A percentile compares a stretch with the other conserved stretches of the same genome.
These are phyloP conservation scores for Actinostola sp. DNA, from an alignment of 92 coral and sea anemone species.

Conservation along the genomic window DNA sequence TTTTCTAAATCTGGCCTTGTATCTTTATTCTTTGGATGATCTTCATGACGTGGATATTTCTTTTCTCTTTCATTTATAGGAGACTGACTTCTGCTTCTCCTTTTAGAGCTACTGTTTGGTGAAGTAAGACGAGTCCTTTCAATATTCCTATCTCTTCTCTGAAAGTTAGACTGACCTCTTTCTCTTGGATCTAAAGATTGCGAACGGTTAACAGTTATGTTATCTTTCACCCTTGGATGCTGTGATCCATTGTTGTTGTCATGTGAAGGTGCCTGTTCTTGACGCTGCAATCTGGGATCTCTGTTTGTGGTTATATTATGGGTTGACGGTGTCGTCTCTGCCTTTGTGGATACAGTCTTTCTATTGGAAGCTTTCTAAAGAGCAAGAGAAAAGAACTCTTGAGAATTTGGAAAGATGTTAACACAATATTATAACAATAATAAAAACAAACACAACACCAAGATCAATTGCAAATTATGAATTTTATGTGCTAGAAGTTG, in stretches of 20 bases:
- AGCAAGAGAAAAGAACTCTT: no score
- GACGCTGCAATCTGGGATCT: slow-evolving; percentile 77
- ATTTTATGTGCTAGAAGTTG: no score
- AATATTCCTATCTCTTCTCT: slow-evolving; percentile 4
- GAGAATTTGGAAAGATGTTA: no score
- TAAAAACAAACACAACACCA: no score
- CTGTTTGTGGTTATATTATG: slow-evolving; percentile 45
- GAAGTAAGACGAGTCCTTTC: slow-evolving; percentile 12
- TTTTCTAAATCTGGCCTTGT: slow-evolving; percentile 7
- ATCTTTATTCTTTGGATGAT: slow-evolving; percentile 12
- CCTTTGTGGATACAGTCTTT: slow-evolving; percentile 51
- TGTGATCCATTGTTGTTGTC: slow-evolving; percentile 28
- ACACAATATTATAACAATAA: no score
- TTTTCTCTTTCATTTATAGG: slow-evolving; percentile 24
- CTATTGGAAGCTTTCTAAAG: slow-evolving; percentile 19
- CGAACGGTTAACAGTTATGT: neutral
- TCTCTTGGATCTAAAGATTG: slow-evolving; percentile 4
- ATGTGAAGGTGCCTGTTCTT: slow-evolving; percentile 56
- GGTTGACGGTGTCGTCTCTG: slow-evolving; percentile 34
- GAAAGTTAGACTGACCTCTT: slow-evolving; percentile 13
- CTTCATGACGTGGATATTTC: slow-evolving; percentile 16
- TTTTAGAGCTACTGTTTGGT: slow-evolving; percentile 5
- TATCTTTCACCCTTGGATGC: slow-evolving; percentile 28
- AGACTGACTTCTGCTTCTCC: slow-evolving; percentile 46
- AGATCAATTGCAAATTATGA: no score